Base-by-base conservation (phyloP, 1,140 invertebrate genomes). In the Heliconius nattereri region DNA sequence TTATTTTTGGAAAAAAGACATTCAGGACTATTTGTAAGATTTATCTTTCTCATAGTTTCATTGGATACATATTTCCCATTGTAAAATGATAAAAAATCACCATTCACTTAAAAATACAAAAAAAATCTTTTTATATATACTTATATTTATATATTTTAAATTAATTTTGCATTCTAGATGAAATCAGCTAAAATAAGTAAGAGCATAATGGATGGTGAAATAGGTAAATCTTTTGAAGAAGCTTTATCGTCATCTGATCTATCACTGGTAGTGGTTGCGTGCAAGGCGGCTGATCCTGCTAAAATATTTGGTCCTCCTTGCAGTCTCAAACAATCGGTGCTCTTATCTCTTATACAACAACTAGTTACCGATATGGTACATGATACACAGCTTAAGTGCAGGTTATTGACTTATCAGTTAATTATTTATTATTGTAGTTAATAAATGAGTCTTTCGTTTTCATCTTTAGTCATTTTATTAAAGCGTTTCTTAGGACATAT, bases 321-420 rank as follows among this genome's bases (percentile, higher is more conserved):
- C 88, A 94, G 96, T 2, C 90, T 98, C 13, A 96, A 96, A 54
- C 98, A 98, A 87, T 96, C 97, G 76, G 98, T 98, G 16, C 95
- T 99, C 40, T 94, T 99, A 26, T 98, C 98, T 1, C 95, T 99
- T 8, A 97, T 98, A 75, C 98, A 99, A 89, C 98, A 99, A 88
- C 95, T 99, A 3, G 97, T 98, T 7, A 97, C 97, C 1, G 98
- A 99, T 90, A 96, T 99, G 90, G 95, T 96, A 45, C 96, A 97
- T 78, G 96, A 98, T 82, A 98, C 97, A 7, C 97, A 98, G 86
- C 94, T 98, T 1, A 99, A 99, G 93, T 96, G 98, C 87, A 98
- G 96, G 98, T 98, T 57, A 49, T 45, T 45, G 23, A n/a, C 8
- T 72, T 37, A 37, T 71, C 11, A 2, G 29, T 70, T 16, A 5